Conservation (phyloP, 2,797 vertebrate genomes). For the Cottoperca gobio region DNA sequence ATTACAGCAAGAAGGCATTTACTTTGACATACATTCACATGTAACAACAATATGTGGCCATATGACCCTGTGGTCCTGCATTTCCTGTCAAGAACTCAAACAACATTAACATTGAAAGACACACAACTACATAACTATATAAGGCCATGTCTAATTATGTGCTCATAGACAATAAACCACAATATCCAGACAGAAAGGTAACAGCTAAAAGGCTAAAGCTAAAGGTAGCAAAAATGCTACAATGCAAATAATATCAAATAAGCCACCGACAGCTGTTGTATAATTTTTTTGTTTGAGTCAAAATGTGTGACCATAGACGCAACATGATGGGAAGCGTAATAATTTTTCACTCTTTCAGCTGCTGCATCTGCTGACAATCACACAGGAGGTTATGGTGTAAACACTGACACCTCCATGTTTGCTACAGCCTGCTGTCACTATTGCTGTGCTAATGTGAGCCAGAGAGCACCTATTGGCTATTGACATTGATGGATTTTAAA, state of each 20-base stretch:
- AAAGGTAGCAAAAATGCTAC: neutral
- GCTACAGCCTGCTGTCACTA: conserved; percentile 4
- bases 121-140: neutral
- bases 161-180: neutral
- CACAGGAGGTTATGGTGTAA: conserved; percentile 19
- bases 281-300: conserved; percentile 4
- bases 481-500: conserved; percentile 21
- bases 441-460: conserved; percentile 5
- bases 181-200: neutral
- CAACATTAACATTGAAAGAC: neutral
- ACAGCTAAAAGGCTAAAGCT: neutral
- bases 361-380: conserved; percentile 31
- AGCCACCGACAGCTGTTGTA: neutral
- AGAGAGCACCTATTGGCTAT: conserved; percentile 6
- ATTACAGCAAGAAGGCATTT: neutral
- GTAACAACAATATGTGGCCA: neutral
- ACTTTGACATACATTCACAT: neutral
- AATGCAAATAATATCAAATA: conserved; percentile 13
- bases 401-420: conserved; percentile 17
- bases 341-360: conserved; percentile 10
- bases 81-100: neutral
- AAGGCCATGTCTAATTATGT: neutral
- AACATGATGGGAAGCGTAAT: neutral
- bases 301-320: conserved; percentile 29
- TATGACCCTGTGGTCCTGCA: neutral